These are phyloP conservation scores for Schlechtendalia chinensis DNA, from an alignment of 1,140 invertebrate species.

Conservation along the genomic window DNA sequence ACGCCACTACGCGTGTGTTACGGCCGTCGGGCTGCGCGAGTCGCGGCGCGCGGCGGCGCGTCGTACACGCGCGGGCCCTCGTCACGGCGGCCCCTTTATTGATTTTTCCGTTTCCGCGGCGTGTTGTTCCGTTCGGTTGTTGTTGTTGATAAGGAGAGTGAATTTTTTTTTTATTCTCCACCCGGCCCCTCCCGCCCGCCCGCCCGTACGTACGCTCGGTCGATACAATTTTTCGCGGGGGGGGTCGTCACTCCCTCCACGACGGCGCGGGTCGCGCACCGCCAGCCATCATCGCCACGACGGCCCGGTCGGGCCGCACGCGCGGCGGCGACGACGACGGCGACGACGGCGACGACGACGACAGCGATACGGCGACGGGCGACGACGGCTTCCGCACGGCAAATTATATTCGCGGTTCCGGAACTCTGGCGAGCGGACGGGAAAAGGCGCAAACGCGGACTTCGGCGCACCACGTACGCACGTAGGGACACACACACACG, in stretches of 20 bases:
- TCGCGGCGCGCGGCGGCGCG: not conserved
- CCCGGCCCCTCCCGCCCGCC: too few species aligned
- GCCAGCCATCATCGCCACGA: not conserved
- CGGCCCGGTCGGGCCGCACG: not conserved
- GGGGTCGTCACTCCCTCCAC: not conserved
- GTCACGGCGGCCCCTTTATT: constrained; percentile 24
- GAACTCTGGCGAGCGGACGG: constrained; percentile 23
- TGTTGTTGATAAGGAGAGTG: constrained; percentile 46
- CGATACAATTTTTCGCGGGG: constrained; percentile 46
- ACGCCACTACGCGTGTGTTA: not conserved
- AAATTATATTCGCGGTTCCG: constrained; percentile 26
- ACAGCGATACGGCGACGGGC: not conserved
- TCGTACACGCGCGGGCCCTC: not conserved
- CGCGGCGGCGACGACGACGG: not conserved
- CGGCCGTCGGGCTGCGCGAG: not conserved
- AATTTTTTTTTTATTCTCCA: constrained; percentile 24
- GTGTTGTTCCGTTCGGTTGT: constrained; percentile 12
- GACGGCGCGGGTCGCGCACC: not conserved
- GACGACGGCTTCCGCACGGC: not conserved
- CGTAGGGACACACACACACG: not conserved
- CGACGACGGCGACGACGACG: not conserved
- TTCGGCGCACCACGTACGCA: not conserved
- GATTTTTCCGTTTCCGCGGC: constrained; percentile 24
- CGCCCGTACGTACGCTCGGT: not conserved
- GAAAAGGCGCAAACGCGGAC: constrained; percentile 22